These are phyloP conservation scores for Folsomia candida DNA, from an alignment of 2,888 invertebrate genomes.

Conservation along the genomic window DNA sequence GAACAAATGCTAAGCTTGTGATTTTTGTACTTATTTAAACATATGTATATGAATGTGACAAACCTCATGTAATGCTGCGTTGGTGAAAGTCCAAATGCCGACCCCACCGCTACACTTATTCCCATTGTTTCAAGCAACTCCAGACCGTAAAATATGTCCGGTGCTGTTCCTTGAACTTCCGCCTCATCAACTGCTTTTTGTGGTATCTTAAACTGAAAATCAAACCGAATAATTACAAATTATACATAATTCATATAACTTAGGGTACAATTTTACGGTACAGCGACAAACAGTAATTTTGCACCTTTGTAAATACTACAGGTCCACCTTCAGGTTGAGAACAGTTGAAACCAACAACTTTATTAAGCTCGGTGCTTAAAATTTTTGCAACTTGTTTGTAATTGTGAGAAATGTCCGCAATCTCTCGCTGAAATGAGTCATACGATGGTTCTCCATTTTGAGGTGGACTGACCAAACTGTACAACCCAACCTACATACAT, in stretches of 20 bases:
- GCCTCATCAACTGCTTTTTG: not conserved
- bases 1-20: too few relatives aligned
- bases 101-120: constrained; percentile 5
- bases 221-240: too few relatives aligned
- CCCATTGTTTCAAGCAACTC: not conserved
- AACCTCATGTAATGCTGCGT: not conserved
- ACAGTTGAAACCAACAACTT: not conserved
- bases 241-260: too few relatives aligned
- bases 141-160: constrained; percentile 2
- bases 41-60: too few relatives aligned
- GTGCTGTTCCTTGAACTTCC: not conserved
- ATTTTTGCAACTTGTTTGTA: not conserved
- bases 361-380: not conserved
- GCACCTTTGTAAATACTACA: not conserved
- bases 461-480: not conserved
- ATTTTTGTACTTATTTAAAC: too few relatives aligned
- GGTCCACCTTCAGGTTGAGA: not conserved
- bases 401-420: not conserved
- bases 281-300: too few relatives aligned
- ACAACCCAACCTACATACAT: not conserved
- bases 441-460: not conserved
- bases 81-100: constrained; percentile 5
- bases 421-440: not conserved
- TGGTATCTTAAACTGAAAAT: not conserved
- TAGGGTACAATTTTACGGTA: too few relatives aligned